Evolutionary conservation across 2,888 invertebrate genomes (phyloP).

Genomic region (Drosophila meridionalis): DNA sequence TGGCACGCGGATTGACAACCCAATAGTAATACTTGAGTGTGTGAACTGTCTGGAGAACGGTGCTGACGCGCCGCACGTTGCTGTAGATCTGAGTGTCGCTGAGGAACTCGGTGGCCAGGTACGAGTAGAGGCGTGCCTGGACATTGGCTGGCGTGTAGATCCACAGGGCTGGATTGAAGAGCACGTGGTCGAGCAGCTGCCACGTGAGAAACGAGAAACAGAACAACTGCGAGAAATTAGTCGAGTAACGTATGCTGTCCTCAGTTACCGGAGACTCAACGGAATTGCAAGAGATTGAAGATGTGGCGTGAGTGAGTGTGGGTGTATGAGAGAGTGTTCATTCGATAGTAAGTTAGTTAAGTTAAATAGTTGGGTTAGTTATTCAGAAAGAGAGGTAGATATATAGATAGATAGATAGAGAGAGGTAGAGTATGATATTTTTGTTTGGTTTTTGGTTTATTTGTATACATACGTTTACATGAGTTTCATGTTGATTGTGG

Average conservation of each 20-base stretch:
- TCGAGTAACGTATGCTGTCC: conserved; percentile 86
- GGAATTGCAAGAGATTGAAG: conserved; percentile 26
- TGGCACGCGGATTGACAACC: conserved; percentile 97
- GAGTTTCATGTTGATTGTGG: conserved; percentile 67
- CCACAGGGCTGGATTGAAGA: conserved; percentile 99
- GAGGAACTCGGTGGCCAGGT: conserved; percentile 99
- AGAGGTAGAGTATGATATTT: conserved; percentile 8
- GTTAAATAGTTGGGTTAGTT: conserved; percentile 9
- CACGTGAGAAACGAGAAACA: conserved; percentile 95
- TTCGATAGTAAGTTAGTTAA: conserved; percentile 10
- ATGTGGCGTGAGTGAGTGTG: conserved; percentile 10
- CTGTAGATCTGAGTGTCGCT: conserved; percentile 99
- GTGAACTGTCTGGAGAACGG: conserved; percentile 98
- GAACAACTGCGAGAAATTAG: conserved; percentile 91
- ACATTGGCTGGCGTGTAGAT: conserved; percentile 98
- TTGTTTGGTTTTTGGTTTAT: conserved; percentile 19
- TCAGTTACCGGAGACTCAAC: conserved; percentile 72
- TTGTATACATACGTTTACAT: conserved; percentile 81
- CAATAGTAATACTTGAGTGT: conserved; percentile 99
- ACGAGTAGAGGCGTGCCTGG: conserved; percentile 97
- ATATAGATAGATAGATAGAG: conserved; percentile 20
- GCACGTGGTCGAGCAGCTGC: conserved; percentile 99
- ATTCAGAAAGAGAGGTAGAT: conserved; percentile 1
- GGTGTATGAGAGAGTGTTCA: conserved; percentile 11
- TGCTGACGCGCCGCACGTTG: conserved; percentile 97